Conservation (phyloP, 2,113 vertebrate genomes). For the Cephalopterus ornatus region DNA sequence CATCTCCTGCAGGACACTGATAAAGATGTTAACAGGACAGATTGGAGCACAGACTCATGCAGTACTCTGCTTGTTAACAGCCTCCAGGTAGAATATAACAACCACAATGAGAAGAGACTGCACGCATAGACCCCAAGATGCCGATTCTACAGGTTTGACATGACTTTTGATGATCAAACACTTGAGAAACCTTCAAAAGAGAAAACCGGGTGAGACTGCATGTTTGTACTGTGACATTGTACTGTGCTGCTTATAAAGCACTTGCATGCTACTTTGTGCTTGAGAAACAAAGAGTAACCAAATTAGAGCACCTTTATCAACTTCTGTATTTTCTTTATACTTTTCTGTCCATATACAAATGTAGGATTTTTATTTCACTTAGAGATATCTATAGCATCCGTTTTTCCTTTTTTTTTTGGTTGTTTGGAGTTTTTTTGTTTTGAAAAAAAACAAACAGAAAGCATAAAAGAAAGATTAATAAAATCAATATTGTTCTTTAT, state of each 20-base stretch:
- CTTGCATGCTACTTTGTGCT: background rate
- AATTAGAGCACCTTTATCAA: background rate
- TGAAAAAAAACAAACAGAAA: background rate
- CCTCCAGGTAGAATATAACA: background rate
- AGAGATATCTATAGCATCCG: accelerated
- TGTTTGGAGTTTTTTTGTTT: too few relatives aligned
- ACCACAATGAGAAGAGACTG: background rate
- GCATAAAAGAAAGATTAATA: background rate
- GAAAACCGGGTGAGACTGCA: background rate
- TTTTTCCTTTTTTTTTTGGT: too few relatives aligned
- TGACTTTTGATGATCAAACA: background rate
- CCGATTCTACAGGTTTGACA: background rate
- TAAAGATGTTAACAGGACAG: background rate
- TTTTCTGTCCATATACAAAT: background rate
- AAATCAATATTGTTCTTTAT: background rate
- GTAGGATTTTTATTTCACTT: background rate
- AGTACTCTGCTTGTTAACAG: background rate
- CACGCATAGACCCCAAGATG: background rate
- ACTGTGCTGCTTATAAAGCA: background rate
- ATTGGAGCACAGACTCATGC: accelerated
- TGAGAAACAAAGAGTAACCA: background rate
- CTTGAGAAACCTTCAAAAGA: background rate
- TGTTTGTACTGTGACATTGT: background rate
- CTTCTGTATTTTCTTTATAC: background rate
- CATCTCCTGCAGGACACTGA: background rate